Evolutionary conservation across 2,888 invertebrate genomes (phyloP), one percentile per base, ranked within the genome.

Genomic region (Mimachlamys varia): DNA sequence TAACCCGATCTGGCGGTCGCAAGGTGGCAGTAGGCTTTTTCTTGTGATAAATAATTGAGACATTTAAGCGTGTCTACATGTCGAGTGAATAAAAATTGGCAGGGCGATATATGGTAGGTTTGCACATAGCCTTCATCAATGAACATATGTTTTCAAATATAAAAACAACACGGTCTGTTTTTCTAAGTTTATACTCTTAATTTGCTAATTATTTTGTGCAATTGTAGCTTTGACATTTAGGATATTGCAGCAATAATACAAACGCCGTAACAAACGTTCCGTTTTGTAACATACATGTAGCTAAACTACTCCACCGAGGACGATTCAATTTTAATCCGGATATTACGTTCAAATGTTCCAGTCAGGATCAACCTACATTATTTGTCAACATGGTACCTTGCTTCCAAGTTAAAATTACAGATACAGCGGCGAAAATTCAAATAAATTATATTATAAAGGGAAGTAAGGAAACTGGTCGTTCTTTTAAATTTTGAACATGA

Each of bases 21-120:
- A 1, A 76, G 33, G n/a, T 22, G 22, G 10, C 22, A n/a, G 76
- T 7, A 2, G 58, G 27, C 33, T 76, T 76, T 76, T 76, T 76
- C 76, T 76, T 27, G 5, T 22, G 33, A 76, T 76, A 15, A 76
- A 76, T 76, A 76, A 76, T 76, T 76, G 76, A 76, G 76, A 76
- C 33, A 27, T 27, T 15, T 10, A 76, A 76, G 27, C 76, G 76
- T 76, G 76, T 76, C 33, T 27, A 12, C 15, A 76, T 27, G 10
- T 76, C 33, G 1, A 33, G 76, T 33, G 33, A 76, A 76, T 7
- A 76, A 5, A 7, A 33, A 44, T 7, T 7, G 44, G 3, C 44
- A 44, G 3, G 44, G 4, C 62, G 76, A 27, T 27, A 76, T 76
- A 27, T 76, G 27, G 7, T 22, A 44, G 4, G 10, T 58, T 22